Evolutionary conservation across 2,113 vertebrate species (phyloP), one percentile per base, ranked within the genome.

Genomic region (Burhinus oedicnemus): DNA sequence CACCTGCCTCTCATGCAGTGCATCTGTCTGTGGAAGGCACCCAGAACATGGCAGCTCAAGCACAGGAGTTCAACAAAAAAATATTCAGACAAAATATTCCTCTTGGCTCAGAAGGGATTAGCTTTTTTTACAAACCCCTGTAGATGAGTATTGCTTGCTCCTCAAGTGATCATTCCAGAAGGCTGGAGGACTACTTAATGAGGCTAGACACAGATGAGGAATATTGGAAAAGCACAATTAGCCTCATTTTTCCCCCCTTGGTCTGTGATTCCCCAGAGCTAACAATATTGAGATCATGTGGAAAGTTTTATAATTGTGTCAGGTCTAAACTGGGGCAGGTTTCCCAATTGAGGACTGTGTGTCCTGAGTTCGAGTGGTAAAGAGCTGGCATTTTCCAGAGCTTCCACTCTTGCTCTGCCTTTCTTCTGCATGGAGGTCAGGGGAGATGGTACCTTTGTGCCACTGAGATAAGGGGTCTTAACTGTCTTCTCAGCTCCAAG

Each of bases 171-270:
- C 49, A 13, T 95, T 94, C 79, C 60, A 80, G 87, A 95, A 87
- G 30, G 52, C 83, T 90, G 47, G n/a, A 95, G 66, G n/a, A 61
- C 87, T 93, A 26, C n/a, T 83, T 93, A 96, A 81, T 97, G 77
- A 94, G 84, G 49, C 44, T 82, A 83, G 58, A 51, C 51, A 44
- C 62, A 91, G 49, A 77, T 83, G 38, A 42, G 60, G 42, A 93
- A 94, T 97, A 96, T 40, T 90, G 77, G 44, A 70, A 86, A 79
- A 80, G 54, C 18, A 25, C 95, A 96, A 97, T 96, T 96, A 96
- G 54, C 93, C 91, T 96, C 20, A 47, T 93, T 97, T 82, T 7
- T 11, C 21, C 26, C 60, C 6, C 1, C 8, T 91, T 76, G 47
- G 26, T 76, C 47, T 80, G 54, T 62, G 68, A 93, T 93, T 97